Percentiles rank a stretch among this genome's conserved stretches.
phyloP scores from a whole-genome alignment of 2,888 invertebrate genomes.

The Cistogaster globosa region DNA sequence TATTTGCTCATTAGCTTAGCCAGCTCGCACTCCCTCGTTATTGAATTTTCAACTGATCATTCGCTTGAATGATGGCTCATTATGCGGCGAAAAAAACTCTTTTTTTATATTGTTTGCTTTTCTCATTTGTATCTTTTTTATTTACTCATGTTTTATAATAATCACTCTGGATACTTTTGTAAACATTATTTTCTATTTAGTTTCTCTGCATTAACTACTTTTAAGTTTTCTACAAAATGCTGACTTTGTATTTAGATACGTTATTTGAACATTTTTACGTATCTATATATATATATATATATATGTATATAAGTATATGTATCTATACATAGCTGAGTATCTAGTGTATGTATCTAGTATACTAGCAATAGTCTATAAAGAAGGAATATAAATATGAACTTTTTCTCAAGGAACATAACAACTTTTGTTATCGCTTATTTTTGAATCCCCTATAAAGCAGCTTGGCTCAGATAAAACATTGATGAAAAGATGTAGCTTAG shows the following conservation, averaged over 20 bases:
- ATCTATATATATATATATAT: not conserved
- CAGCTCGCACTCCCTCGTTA: not conserved
- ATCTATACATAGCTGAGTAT: too few species aligned
- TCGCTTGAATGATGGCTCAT: conserved; percentile 29
- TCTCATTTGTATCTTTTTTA: conserved; percentile 34
- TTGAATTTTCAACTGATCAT: conserved; percentile 30
- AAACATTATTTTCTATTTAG: conserved; percentile 37
- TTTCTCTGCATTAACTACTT: not conserved
- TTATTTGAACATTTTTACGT: not conserved
- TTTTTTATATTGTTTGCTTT: conserved; percentile 26
- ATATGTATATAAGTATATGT: not conserved
- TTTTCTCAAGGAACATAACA: too few species aligned
- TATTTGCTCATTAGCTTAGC: conserved; percentile 24
- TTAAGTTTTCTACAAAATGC: not conserved
- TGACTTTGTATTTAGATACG: not conserved
- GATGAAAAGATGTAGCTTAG: too few species aligned
- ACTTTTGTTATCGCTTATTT: too few species aligned
- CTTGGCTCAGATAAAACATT: too few species aligned
- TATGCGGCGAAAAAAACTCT: conserved; percentile 7
- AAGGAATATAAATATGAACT: too few species aligned
- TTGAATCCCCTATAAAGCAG: too few species aligned
- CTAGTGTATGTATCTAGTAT: too few species aligned
- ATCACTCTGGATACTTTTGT: conserved; percentile 54
- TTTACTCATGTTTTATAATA: conserved; percentile 47
- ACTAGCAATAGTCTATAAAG: too few species aligned